phyloP scores from a whole-genome alignment of 1,140 invertebrate species.

The Bombus confusus region DNA sequence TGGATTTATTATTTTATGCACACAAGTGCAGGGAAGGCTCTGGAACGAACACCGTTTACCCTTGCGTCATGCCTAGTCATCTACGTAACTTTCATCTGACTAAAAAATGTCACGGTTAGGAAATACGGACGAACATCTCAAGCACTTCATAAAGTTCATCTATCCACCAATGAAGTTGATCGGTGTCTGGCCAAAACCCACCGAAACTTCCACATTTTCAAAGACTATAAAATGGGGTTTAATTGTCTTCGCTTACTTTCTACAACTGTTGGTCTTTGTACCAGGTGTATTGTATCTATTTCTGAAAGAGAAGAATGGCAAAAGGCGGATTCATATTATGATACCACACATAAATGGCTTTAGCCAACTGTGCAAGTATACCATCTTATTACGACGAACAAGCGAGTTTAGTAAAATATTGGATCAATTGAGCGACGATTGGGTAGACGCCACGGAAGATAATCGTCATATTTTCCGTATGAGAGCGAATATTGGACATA shows the following conservation, averaged over 20 bases:
- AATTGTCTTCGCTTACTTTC: background rate
- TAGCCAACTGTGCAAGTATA: slow-evolving; percentile 69
- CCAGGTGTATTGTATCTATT: slow-evolving; percentile 33
- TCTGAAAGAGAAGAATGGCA: background rate
- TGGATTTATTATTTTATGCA: background rate
- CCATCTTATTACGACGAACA: slow-evolving; percentile 46
- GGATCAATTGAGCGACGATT: slow-evolving; percentile 66
- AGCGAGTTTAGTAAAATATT: slow-evolving; percentile 64
- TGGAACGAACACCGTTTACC: background rate
- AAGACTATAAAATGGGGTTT: background rate
- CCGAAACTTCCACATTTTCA: background rate
- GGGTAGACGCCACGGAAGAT: slow-evolving; percentile 34
- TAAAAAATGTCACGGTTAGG: background rate
- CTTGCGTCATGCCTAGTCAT: background rate
- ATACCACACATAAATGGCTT: slow-evolving; percentile 69
- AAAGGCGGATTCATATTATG: slow-evolving; percentile 61
- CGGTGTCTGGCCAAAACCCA: slow-evolving; percentile 32
- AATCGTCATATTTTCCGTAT: slow-evolving; percentile 25
- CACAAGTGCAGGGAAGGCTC: slow-evolving; percentile 21
- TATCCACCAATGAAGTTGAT: background rate
- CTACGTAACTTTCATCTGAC: background rate
- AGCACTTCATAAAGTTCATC: background rate
- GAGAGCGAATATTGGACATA: slow-evolving; percentile 27
- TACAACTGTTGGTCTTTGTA: slow-evolving; percentile 18
- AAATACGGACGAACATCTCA: background rate